These are phyloP conservation scores for Antechinus stuartii DNA, from an alignment of 2,113 vertebrate genomes.

Conservation along the genomic window DNA sequence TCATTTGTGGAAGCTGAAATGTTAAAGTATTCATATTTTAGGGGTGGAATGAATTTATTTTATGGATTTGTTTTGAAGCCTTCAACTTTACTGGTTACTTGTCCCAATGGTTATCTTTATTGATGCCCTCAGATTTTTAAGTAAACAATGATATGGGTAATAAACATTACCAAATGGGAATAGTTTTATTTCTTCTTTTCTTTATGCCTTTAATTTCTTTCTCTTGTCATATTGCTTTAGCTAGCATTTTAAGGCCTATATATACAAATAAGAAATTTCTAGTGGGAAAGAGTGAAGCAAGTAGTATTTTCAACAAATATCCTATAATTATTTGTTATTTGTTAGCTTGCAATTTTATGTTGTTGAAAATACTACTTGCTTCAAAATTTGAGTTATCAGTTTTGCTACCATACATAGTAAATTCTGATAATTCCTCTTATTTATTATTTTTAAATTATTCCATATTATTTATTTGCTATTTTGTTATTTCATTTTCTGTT, in stretches of 20 bases:
- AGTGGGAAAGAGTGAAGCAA: background rate
- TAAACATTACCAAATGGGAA: background rate
- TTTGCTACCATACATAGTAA: background rate
- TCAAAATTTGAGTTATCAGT: background rate
- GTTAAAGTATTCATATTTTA: background rate
- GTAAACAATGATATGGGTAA: background rate
- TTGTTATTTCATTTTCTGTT: too few species aligned
- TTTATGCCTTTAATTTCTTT: background rate
- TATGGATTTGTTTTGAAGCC: background rate
- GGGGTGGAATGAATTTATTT: background rate
- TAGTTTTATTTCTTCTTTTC: background rate
- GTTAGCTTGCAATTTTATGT: background rate
- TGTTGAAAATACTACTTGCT: background rate
- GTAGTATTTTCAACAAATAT: too few species aligned
- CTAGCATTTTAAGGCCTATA: background rate
- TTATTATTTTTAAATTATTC: background rate
- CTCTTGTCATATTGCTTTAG: background rate
- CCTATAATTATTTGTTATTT: background rate
- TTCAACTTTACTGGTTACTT: background rate
- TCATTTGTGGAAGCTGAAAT: background rate
- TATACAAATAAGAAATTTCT: background rate
- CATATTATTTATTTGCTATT: too few species aligned
- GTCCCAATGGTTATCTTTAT: background rate
- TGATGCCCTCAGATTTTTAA: background rate
- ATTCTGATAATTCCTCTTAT: too few species aligned